Evolutionary conservation across 2,888 invertebrate species (phyloP).

Genomic region (Drosophila stalkeri): DNA sequence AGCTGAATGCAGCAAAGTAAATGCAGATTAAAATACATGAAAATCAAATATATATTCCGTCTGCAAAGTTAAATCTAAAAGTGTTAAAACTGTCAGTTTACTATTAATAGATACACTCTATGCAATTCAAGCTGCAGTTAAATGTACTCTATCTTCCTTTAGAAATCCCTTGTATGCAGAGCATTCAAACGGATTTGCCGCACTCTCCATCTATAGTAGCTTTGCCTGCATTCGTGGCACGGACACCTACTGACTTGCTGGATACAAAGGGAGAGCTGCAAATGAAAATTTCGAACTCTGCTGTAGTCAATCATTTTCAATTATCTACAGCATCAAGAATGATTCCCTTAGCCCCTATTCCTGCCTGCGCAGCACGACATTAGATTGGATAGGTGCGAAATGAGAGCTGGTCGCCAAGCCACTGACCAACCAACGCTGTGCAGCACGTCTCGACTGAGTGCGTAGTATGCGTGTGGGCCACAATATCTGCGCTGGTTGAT

Average conservation of each 20-base stretch:
- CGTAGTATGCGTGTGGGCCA: constrained; percentile 73
- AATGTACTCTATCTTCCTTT: not conserved
- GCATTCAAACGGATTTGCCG: constrained; percentile 75
- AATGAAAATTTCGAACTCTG: constrained; percentile 78
- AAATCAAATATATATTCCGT: not conserved
- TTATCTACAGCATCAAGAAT: constrained; percentile 16
- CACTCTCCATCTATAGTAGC: constrained; percentile 86
- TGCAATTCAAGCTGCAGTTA: not conserved
- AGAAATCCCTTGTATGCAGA: constrained; percentile 49
- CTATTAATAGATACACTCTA: not conserved
- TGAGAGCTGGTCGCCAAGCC: constrained; percentile 52
- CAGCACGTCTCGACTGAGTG: constrained; percentile 83
- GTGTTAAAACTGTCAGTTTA: not conserved
- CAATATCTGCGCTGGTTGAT: constrained; percentile 70
- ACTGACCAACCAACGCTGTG: constrained; percentile 65
- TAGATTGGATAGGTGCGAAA: constrained; percentile 62
- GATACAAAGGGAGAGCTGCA: constrained; percentile 68
- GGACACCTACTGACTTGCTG: constrained; percentile 75
- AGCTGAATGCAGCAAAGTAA: not conserved
- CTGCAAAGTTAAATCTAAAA: not conserved
- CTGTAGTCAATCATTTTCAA: constrained; percentile 70
- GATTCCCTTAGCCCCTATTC: constrained; percentile 11
- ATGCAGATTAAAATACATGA: too few species aligned
- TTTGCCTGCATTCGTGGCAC: constrained; percentile 86
- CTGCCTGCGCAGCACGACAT: constrained; percentile 69